These are phyloP conservation scores for Tetranychus piercei DNA, from an alignment of 2,888 invertebrate genomes.

Conservation along the genomic window DNA sequence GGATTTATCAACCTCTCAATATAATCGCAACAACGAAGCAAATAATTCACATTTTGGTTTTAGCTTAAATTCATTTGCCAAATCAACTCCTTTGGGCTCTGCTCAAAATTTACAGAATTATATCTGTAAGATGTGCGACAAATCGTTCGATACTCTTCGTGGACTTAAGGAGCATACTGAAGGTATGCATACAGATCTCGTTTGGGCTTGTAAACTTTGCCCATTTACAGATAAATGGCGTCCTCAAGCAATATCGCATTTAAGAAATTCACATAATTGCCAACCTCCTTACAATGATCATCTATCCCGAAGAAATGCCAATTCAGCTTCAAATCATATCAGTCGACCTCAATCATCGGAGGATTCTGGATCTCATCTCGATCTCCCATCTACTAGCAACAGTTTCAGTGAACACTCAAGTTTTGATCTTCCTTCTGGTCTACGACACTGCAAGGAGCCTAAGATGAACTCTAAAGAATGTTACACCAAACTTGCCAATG, in stretches of 20 bases:
- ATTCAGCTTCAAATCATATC: background rate
- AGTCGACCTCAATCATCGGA: background rate
- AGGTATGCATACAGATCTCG: constrained; percentile 6
- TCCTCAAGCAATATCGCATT: constrained; percentile 5
- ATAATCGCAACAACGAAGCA: background rate
- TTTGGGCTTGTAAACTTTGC: constrained; percentile 9
- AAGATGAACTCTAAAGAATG: constrained; percentile 7
- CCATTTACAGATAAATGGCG: constrained; percentile 8
- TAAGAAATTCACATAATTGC: constrained; percentile 2
- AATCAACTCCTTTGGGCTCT: background rate
- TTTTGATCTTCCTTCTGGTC: background rate
- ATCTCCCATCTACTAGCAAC: constrained; percentile 4
- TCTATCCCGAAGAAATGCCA: background rate
- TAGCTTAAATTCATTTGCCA: background rate
- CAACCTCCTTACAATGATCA: constrained; percentile 1
- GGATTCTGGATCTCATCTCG: background rate
- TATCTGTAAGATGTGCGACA: background rate
- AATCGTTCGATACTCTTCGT: background rate
- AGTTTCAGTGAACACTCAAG: background rate
- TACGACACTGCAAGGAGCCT: background rate
- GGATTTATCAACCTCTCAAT: background rate
- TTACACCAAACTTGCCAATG: background rate
- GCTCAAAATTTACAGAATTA: background rate
- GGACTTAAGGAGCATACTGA: constrained; percentile 2
- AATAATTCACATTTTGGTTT: background rate